A percentile compares a stretch with the other conserved stretches of the same genome.
Conservation (phyloP, 1,140 invertebrate species). For the Sitodiplosis mosellana region DNA sequence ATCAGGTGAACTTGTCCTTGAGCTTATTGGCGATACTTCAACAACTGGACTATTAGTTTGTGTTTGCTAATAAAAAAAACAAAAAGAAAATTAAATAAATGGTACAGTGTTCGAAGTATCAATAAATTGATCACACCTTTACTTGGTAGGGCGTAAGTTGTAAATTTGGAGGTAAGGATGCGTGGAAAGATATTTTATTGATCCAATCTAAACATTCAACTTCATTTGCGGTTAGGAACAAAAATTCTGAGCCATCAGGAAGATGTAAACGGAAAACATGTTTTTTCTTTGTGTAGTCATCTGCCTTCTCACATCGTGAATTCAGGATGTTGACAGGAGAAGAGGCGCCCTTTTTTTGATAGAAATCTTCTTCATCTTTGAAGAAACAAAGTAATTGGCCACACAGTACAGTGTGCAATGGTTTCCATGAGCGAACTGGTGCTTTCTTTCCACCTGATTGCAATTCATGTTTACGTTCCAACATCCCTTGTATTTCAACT, state of each 20-base stretch:
- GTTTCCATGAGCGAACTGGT: slow-evolving; percentile 87
- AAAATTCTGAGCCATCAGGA: slow-evolving; percentile 81
- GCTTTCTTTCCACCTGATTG: slow-evolving; percentile 86
- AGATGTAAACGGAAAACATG: slow-evolving; percentile 78
- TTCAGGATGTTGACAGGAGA: slow-evolving; percentile 82
- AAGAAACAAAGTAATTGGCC: slow-evolving; percentile 96
- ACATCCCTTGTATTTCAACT: slow-evolving; percentile 70
- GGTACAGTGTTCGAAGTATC: too few relatives aligned
- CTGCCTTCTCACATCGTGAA: slow-evolving; percentile 56
- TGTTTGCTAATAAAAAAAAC: neutral
- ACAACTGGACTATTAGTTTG: neutral
- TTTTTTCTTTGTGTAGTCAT: slow-evolving; percentile 90
- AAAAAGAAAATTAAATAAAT: too few relatives aligned
- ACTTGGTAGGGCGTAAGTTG: slow-evolving; percentile 72
- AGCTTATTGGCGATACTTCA: slow-evolving; percentile 16
- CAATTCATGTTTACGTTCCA: slow-evolving; percentile 90
- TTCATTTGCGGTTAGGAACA: slow-evolving; percentile 59
- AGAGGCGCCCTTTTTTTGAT: slow-evolving; percentile 66
- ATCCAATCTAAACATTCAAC: slow-evolving; percentile 83
- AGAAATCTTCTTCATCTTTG: slow-evolving; percentile 84
- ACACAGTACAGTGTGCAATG: slow-evolving; percentile 86
- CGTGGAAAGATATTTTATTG: slow-evolving; percentile 84
- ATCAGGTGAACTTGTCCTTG: slow-evolving; percentile 23
- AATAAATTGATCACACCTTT: slow-evolving; percentile 9
- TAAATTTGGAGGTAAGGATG: slow-evolving; percentile 70